Conservation (phyloP, 2,113 vertebrate genomes). For the Smithornis capensis region DNA sequence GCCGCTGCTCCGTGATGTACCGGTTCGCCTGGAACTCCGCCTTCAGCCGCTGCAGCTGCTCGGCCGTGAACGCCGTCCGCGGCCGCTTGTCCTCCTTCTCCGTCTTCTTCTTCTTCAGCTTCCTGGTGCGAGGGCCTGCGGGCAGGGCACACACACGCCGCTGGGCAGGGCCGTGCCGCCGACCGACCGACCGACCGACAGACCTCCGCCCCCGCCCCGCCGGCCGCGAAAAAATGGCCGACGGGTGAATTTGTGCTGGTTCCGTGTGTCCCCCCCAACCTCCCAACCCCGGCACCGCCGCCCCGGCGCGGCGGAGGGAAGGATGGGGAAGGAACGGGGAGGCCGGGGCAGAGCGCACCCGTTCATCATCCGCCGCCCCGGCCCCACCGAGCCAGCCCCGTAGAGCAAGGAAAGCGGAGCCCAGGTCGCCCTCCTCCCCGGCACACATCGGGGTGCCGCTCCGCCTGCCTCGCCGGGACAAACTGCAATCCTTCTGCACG, state of each 20-base stretch:
- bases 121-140: conserved; percentile 95
- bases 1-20: conserved; percentile 90
- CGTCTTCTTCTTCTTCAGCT: conserved; percentile 95
- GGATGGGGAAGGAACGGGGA: not conserved
- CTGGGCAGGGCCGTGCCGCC: conserved; percentile 54
- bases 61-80: conserved; percentile 89
- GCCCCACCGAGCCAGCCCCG: not conserved
- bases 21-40: conserved; percentile 90
- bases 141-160: conserved; percentile 60
- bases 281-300: not conserved
- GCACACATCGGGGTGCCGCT: not conserved
- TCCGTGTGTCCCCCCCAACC: not conserved
- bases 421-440: not conserved
- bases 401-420: not conserved
- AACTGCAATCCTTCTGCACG: not conserved
- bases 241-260: not conserved
- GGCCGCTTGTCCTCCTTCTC: conserved; percentile 92
- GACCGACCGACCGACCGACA: not conserved
- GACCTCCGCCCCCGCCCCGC: not conserved
- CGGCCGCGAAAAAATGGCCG: conserved; percentile 12
- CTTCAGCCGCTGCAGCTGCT: conserved; percentile 92
- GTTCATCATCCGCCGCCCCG: not conserved
- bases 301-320: not conserved
- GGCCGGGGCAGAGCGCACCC: not conserved
- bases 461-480: not conserved